These are phyloP conservation scores for Erynnis tages DNA, from an alignment of 2,888 invertebrate species.

Conservation along the genomic window DNA sequence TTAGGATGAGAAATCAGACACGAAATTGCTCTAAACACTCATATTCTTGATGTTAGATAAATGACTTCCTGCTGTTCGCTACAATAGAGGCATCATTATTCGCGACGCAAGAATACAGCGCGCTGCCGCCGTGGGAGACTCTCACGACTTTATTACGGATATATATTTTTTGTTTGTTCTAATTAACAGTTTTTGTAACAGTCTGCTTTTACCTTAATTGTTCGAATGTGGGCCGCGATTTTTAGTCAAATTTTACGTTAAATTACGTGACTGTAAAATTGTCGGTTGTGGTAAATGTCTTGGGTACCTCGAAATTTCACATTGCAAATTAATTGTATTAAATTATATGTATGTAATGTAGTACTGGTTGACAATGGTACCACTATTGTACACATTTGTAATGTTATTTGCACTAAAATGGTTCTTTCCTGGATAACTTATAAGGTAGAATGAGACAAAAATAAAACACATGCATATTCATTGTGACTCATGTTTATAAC, in stretches of 20 bases:
- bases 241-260: conserved; percentile 20
- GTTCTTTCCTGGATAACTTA: not conserved
- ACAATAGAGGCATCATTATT: conserved; percentile 80
- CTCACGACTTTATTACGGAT: conserved; percentile 79
- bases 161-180: conserved; percentile 78
- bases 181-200: conserved; percentile 79
- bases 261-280: too few relatives aligned
- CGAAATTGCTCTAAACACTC: conserved; percentile 79
- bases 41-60: conserved; percentile 82
- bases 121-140: conserved; percentile 74
- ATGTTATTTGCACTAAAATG: too few relatives aligned
- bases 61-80: conserved; percentile 76
- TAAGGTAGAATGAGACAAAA: conserved; percentile 3
- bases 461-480: conserved; percentile 45
- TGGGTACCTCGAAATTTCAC: too few relatives aligned
- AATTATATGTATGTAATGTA: too few relatives aligned
- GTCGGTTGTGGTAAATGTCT: too few relatives aligned
- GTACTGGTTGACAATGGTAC: too few relatives aligned
- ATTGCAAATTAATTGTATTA: too few relatives aligned
- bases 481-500: conserved; percentile 79
- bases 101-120: conserved; percentile 62
- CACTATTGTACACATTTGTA: too few relatives aligned
- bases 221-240: conserved; percentile 39
- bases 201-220: conserved; percentile 78
- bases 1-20: conserved; percentile 74